phyloP scores from a whole-genome alignment of 1,140 invertebrate species.

The Cheumatopsyche charites region DNA sequence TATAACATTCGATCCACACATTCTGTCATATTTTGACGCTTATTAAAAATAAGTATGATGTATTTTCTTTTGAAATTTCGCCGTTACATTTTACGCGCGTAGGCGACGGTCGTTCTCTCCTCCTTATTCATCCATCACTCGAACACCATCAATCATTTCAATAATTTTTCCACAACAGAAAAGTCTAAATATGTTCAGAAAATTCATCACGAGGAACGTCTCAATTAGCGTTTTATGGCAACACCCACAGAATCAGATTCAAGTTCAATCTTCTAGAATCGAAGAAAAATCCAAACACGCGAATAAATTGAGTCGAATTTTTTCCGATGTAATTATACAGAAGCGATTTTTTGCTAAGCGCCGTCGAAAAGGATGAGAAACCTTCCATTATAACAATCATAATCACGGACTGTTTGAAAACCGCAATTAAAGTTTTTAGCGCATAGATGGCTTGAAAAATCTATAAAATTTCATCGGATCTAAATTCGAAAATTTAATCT shows the following conservation, averaged over 20 bases:
- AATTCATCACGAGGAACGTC: background rate
- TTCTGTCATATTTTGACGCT: no score
- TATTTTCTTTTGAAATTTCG: no score
- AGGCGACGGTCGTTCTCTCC: background rate
- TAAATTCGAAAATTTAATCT: no score
- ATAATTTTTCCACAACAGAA: conserved; percentile 9
- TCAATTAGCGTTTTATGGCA: conserved; percentile 10
- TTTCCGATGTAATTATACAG: background rate
- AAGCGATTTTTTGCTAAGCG: background rate
- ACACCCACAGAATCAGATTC: no score
- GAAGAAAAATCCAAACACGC: no score
- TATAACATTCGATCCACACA: no score
- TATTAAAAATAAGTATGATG: no score
- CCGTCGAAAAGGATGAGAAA: conserved; percentile 4
- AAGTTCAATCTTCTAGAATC: no score
- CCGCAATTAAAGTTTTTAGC: conserved; percentile 13
- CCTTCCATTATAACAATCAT: conserved; percentile 7
- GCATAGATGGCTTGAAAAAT: no score
- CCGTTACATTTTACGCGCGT: background rate
- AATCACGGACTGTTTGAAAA: conserved; percentile 4
- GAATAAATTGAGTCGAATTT: no score
- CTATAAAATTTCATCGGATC: no score
- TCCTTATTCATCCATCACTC: conserved; percentile 6
- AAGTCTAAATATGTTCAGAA: conserved; percentile 7
- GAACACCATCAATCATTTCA: conserved; percentile 11